Evolutionary conservation across 2,888 invertebrate genomes (phyloP).

Genomic region (Rhabditoides inermis): DNA sequence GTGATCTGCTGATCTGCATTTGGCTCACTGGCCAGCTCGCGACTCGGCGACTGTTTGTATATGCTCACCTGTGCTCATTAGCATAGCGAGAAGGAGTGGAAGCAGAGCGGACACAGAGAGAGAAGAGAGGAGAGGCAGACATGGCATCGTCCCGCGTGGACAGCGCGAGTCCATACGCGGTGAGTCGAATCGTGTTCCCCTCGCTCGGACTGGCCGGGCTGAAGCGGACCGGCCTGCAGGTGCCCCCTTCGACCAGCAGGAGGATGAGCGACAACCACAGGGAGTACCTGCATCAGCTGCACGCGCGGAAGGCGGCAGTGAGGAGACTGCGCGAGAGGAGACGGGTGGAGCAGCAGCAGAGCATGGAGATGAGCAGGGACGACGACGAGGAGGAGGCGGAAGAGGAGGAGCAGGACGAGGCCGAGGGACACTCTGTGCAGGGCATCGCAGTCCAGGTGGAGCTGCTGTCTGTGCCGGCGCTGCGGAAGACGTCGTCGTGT

Average conservation of each 20-base stretch:
- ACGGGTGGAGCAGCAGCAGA: background rate
- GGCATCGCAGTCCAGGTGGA: background rate
- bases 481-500: background rate
- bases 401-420: background rate
- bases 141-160: too few species aligned
- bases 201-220: slow-evolving; percentile 23
- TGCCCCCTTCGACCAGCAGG: too few species aligned
- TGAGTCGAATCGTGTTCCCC: slow-evolving; percentile 25
- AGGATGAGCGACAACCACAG: slow-evolving; percentile 32
- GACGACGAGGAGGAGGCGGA: slow-evolving; percentile 11
- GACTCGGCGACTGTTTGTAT: too few species aligned
- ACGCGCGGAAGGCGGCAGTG: slow-evolving; percentile 28
- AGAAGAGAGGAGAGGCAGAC: too few species aligned
- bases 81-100: too few species aligned
- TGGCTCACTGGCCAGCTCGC: too few species aligned
- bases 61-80: too few species aligned
- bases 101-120: too few species aligned
- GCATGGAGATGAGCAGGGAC: background rate
- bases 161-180: slow-evolving; percentile 21
- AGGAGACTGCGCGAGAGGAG: slow-evolving; percentile 6
- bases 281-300: slow-evolving; percentile 26
- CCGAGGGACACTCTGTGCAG: background rate
- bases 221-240: background rate
- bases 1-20: too few species aligned
- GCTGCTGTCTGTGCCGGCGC: background rate